Base-by-base conservation (phyloP, 2,888 invertebrate species). In the Microctonus hyperodae region DNA sequence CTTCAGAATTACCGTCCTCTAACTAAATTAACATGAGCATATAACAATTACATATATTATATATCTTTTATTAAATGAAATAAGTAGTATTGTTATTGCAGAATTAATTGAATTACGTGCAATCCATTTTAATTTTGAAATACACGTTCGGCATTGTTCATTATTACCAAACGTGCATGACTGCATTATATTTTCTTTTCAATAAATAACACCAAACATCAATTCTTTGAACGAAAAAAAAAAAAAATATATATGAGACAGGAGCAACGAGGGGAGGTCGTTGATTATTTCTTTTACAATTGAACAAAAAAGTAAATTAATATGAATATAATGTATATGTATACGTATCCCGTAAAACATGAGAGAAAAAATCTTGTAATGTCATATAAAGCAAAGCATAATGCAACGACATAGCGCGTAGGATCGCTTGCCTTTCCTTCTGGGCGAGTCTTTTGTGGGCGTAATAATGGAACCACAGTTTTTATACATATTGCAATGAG, bases 361-460 rank as follows among this genome's bases (percentile, higher is more conserved):
- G 35, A 37, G 35, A 53, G 23, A 37, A 53, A 51, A 53, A 10
- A 22, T n/a, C 20, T n/a, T 62, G 23, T n/a, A 40, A 40, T 48
- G 53, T 53, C 51, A 62, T 44, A 44, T 48, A 48, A 68, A 69
- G 65, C 56, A 58, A 69, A 62, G 58, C 64, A 68, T 70, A 69
- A 72, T 63, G 73, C 69, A 73, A 72, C 64, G 35, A 51, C 51
- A 51, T 25, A 51, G 23, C 28, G 60, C 64, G 59, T 55, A 59
- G 51, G 64, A 72, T 73, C 67, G 69, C 31, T n/a, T 69, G 72
- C 70, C 66, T 72, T 73, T 70, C 64, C 69, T 68, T 70, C 66
- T 63, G 69, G 68, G 69, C 69, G 73, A 70, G 64, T 58, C 68
- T 72, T 44, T 44, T 44, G 73, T 73, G 66, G 73, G 73, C 69